These are phyloP conservation scores for Anableps anableps DNA, from an alignment of 2,797 vertebrate species.

Conservation along the genomic window DNA sequence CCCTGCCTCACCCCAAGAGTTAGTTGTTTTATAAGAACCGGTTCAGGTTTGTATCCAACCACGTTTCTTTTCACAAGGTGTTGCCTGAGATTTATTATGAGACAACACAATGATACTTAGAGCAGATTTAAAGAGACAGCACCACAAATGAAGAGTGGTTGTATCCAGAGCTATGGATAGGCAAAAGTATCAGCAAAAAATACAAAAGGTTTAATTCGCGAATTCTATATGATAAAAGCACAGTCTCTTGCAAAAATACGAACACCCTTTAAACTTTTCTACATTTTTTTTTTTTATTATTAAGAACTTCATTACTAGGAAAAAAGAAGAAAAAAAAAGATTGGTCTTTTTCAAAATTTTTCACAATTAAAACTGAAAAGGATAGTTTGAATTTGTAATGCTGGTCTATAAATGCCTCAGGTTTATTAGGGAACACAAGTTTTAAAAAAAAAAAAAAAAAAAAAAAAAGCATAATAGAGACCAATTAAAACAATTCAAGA, in stretches of 20 bases:
- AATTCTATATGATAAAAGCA: background rate
- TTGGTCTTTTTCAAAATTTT: background rate
- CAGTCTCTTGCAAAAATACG: background rate
- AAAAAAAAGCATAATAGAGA: background rate
- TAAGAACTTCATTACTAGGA: background rate
- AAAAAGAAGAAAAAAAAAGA: background rate
- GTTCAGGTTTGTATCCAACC: conserved; percentile 10
- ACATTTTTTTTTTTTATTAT: no score
- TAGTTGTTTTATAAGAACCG: conserved; percentile 16
- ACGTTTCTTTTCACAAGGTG: conserved; percentile 7
- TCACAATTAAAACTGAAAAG: no score
- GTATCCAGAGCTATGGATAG: background rate
- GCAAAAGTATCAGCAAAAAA: background rate
- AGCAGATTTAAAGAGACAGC: background rate
- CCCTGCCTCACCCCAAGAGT: conserved; percentile 1
- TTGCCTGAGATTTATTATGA: conserved; percentile 8
- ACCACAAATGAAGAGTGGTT: background rate
- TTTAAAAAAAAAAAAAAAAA: background rate
- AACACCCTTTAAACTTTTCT: background rate
- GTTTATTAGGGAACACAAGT: background rate
- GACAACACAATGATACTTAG: background rate
- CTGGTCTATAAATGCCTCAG: background rate
- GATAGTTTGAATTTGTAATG: background rate
- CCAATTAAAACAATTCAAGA: background rate
- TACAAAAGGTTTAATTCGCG: background rate